Conservation (phyloP, 2,888 invertebrate genomes). For the Aleiodes alternator region DNA sequence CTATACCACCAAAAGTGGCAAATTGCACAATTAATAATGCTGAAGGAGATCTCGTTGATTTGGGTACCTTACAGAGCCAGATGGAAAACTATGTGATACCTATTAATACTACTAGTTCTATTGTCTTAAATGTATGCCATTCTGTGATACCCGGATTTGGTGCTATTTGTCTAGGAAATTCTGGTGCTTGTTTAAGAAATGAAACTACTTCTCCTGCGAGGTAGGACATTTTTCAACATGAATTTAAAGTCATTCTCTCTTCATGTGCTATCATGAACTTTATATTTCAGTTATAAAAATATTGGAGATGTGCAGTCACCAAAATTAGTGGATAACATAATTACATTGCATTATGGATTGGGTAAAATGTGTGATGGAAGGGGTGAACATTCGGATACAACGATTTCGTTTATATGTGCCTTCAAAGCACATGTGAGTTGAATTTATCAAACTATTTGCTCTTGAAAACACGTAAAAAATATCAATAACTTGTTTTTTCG, state of each 20-base stretch:
- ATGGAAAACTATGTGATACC: constrained; percentile 65
- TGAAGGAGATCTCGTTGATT: constrained; percentile 60
- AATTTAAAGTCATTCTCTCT: not conserved
- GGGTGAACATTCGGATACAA: constrained; percentile 55
- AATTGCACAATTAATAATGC: constrained; percentile 61
- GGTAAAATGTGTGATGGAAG: constrained; percentile 59
- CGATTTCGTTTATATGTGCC: constrained; percentile 67
- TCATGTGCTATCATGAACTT: constrained; percentile 2
- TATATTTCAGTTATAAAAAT: constrained; percentile 45
- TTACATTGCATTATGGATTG: constrained; percentile 55
- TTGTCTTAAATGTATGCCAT: constrained; percentile 70
- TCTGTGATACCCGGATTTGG: constrained; percentile 61
- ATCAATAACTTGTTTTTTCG: constrained; percentile 27
- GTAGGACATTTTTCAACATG: constrained; percentile 1
- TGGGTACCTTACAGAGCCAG: constrained; percentile 60
- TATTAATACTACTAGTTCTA: constrained; percentile 49
- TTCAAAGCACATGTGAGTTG: constrained; percentile 59
- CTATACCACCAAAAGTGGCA: constrained; percentile 27
- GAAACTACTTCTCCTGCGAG: constrained; percentile 26
- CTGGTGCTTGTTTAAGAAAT: constrained; percentile 59
- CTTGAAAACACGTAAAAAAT: constrained; percentile 13
- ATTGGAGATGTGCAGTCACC: constrained; percentile 49
- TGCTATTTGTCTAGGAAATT: constrained; percentile 50
- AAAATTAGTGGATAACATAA: constrained; percentile 38
- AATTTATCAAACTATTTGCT: not conserved